Conservation (phyloP, 2,797 vertebrate genomes). For the Cuculus canorus region DNA sequence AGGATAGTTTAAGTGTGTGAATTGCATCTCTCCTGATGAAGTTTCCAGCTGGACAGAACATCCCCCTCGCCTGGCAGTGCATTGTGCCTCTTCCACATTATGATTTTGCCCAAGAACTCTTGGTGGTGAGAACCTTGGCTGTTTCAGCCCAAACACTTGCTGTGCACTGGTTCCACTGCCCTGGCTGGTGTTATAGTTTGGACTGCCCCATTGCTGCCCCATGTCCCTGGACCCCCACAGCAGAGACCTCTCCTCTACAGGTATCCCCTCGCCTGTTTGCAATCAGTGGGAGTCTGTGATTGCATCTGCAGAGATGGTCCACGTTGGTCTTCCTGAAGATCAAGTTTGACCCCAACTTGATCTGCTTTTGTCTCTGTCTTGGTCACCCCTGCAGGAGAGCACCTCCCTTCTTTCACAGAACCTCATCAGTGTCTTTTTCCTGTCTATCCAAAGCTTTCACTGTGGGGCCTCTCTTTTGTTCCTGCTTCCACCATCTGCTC, state of each 20-base stretch:
- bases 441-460: neutral
- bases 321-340: neutral
- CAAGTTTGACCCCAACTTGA: neutral
- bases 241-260: neutral
- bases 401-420: neutral
- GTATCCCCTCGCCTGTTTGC: neutral
- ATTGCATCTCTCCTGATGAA: neutral
- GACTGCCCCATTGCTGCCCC: neutral
- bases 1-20: neutral
- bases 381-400: neutral
- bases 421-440: neutral
- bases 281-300: rapidly evolving
- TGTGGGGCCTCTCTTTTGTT: neutral
- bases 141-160: neutral
- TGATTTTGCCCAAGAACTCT: neutral
- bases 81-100: rapidly evolving
- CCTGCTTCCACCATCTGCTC: constrained; percentile 52
- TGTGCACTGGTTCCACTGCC: neutral
- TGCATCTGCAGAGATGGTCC: neutral
- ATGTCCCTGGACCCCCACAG: neutral
- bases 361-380: neutral
- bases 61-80: neutral
- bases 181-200: too few relatives aligned
- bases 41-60: neutral
- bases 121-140: neutral